These are phyloP conservation scores for Euleptes europaea DNA, from an alignment of 2,113 vertebrate genomes.

Conservation along the genomic window DNA sequence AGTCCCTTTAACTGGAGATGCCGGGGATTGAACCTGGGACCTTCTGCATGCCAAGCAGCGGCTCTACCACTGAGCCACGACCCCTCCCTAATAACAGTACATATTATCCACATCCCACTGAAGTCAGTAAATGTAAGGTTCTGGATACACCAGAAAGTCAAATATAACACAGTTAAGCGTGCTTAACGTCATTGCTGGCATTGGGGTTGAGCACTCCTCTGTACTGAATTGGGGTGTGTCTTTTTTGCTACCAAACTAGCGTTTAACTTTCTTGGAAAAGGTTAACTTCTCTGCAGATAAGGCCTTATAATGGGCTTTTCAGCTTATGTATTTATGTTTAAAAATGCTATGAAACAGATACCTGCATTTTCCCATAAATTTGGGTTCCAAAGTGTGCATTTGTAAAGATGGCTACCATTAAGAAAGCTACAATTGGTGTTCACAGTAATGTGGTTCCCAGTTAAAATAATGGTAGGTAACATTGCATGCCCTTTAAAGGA, in stretches of 20 bases:
- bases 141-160: neutral
- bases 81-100: neutral
- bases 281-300: neutral
- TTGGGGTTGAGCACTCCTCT: neutral
- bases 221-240: neutral
- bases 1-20: too few species aligned
- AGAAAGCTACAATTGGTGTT: neutral
- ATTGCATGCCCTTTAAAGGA: neutral
- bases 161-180: neutral
- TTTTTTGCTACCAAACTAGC: neutral
- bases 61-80: too few species aligned
- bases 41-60: too few species aligned
- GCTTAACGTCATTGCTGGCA: neutral
- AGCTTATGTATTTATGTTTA: neutral
- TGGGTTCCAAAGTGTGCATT: neutral
- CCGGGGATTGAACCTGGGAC: too few species aligned
- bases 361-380: neutral
- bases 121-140: neutral
- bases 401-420: neutral
- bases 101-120: neutral
- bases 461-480: neutral
- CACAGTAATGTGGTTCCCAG: neutral
- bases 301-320: neutral
- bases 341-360: neutral
- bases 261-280: neutral